Base-by-base conservation (phyloP, 37 sponge, comb jelly and placozoan genomes). In the Theonella swinhoei region DNA sequence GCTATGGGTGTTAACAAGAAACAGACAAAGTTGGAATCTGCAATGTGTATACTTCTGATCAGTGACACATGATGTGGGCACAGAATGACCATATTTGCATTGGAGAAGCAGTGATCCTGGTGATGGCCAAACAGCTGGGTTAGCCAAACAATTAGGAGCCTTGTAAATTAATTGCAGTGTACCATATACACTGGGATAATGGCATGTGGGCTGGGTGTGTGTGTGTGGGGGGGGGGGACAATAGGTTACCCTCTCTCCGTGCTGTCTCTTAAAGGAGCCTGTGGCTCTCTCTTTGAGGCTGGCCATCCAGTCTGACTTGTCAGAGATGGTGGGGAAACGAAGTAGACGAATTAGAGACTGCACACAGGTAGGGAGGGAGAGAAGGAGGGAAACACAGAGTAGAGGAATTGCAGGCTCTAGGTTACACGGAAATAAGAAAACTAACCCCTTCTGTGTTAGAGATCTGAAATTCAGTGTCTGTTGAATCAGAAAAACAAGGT, bases 261-360 rank as follows among this genome's bases (percentile, higher is more conserved):
- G 0, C 36, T 39, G 78, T 62, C 78, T 78, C 72, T 58, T 36
- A 1, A 79, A 54, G 9, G 72, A 70, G 19, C 81, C 88, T 20
- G 62, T 68, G 8, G 81, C 76, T 29, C 81, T 87, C 81, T 87
- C 82, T 33, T 65, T 80, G 81, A 87, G 5, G 74, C 76, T 30
- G 40, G 41, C 62, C 67, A 68, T 4, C 30, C 69, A 25, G 26
- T n/a, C 23, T 30, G 39, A 65, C 28, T 74, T 14, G 54, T 47
- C 11, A 47, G 54, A 7, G 14, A 7, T 47, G 11, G 54, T 14
- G 14, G 54, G 54, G 54, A 47, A 17, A 47, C 54, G 11, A 17
- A 17, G 54, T 14, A 47, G 54, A 47, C n/a, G 54, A 47, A 47
- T 47, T 47, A 47, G n/a, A n/a, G 54, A 14, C 54, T 47, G 54